Percentiles rank a stretch among this genome's conserved stretches.
phyloP scores from a whole-genome alignment of 1,140 invertebrate genomes.

The Helicoverpa armigera region DNA sequence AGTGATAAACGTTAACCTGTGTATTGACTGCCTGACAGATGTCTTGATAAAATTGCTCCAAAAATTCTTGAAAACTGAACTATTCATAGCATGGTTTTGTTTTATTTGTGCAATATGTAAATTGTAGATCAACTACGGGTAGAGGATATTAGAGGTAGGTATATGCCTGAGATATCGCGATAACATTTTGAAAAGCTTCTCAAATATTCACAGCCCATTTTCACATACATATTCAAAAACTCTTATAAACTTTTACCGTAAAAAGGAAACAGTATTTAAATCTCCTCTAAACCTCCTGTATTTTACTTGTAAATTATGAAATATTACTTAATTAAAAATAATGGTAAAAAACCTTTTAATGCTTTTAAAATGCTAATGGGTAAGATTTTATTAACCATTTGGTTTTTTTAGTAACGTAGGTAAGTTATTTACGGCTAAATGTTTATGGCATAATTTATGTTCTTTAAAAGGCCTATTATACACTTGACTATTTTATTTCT shows the following conservation, averaged over 20 bases:
- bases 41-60: too few relatives aligned
- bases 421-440: background rate
- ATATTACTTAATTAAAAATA: conserved; percentile 10
- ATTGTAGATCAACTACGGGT: too few relatives aligned
- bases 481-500: too few relatives aligned
- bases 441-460: background rate
- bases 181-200: background rate
- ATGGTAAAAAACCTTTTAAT: conserved; percentile 14
- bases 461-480: background rate
- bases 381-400: background rate
- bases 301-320: conserved; percentile 2
- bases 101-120: too few relatives aligned
- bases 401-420: background rate
- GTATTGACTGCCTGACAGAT: too few relatives aligned
- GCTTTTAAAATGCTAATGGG: background rate
- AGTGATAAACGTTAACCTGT: too few relatives aligned
- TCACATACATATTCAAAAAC: background rate
- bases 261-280: background rate
- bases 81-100: too few relatives aligned
- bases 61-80: too few relatives aligned
- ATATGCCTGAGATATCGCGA: too few relatives aligned
- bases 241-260: background rate
- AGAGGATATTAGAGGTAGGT: too few relatives aligned
- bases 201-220: background rate
- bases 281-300: background rate